Evolutionary conservation across 1,140 invertebrate genomes (phyloP).

Genomic region (Cephus cinctus): DNA sequence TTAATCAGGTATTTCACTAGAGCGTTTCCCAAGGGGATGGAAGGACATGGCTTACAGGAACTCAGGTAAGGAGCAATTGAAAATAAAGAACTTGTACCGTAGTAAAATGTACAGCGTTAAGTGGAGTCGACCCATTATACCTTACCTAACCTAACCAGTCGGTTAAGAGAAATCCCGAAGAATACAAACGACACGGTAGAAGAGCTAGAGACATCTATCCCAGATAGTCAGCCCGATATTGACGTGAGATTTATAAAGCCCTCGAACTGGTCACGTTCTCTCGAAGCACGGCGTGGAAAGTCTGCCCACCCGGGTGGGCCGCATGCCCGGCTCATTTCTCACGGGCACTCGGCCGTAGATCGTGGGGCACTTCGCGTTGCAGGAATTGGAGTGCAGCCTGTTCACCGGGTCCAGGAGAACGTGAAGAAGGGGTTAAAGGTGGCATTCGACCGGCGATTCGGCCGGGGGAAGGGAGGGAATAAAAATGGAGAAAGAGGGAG

Average conservation of each 20-base stretch:
- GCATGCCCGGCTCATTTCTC: background rate
- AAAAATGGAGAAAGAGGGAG: too few species aligned
- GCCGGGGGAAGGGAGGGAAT: too few species aligned
- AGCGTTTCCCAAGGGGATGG: constrained; percentile 12
- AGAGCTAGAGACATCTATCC: background rate
- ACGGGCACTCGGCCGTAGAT: background rate
- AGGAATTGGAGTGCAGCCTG: background rate
- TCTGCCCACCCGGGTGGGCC: background rate
- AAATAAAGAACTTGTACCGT: too few species aligned
- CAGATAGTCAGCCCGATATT: constrained; percentile 27
- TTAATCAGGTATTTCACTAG: constrained; percentile 30
- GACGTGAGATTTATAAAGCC: constrained; percentile 36
- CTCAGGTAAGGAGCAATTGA: too few species aligned
- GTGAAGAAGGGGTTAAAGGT: too few species aligned
- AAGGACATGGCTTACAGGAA: constrained; percentile 1
- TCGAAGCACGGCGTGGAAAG: too few species aligned
- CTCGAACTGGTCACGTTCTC: constrained; percentile 28
- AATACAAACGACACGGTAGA: background rate
- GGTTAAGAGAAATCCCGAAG: constrained; percentile 2
- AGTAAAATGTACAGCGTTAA: constrained; percentile 21
- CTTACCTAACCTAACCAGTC: background rate
- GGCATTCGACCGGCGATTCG: too few species aligned
- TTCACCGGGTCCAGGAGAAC: background rate
- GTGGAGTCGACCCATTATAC: constrained; percentile 8
- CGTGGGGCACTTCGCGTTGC: background rate